Base-by-base conservation (phyloP, 2,113 vertebrate genomes). In the Arenaria interpres region DNA sequence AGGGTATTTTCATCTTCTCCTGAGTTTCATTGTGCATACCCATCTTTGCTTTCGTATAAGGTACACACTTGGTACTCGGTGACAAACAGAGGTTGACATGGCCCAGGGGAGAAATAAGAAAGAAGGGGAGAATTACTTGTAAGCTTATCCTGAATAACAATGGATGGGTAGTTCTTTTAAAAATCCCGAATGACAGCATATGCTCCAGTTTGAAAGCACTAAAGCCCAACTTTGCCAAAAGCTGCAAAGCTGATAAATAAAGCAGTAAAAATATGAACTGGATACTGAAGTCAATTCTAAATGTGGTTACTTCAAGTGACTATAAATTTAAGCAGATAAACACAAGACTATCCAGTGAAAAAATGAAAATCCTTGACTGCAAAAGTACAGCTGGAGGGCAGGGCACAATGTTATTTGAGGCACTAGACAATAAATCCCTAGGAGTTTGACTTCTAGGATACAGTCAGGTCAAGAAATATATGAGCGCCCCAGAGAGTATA, bases 241-340 rank as follows among this genome's bases (percentile, higher is more conserved):
- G 50, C 54, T 73, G 57, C 85, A 45, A 62, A 85, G 45, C 23
- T 68, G 60, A 83, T 73, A 76, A 81, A 74, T 62, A 91, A 81
- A 88, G 24, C 88, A 93, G 21, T 83, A 89, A 91, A 85, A 89
- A 79, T 90, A 91, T 21, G 24, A 95, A 91, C 85, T 74, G 76
- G 33, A 74, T 83, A 30, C 74, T 19, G 37, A 92, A 89, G 8
- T 37, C 17, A 79, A 3, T 25, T 94, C 90, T 77, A 88, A 69
- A 4, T 89, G 54, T 37, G 48, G 90, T 93, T 48, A 37, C 84
- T 94, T 90, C 53, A 71, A 84, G 45, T 81, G 64, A 68, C 82
- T 78, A 76, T 97, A 93, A 96, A 94, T 96, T 73, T 95, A 93
- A 96, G 67, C 62, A 86, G 84, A 96, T 90, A 91, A 89, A 93